Base-by-base conservation (phyloP, 2,113 vertebrate species). In the Thymallus thymallus region DNA sequence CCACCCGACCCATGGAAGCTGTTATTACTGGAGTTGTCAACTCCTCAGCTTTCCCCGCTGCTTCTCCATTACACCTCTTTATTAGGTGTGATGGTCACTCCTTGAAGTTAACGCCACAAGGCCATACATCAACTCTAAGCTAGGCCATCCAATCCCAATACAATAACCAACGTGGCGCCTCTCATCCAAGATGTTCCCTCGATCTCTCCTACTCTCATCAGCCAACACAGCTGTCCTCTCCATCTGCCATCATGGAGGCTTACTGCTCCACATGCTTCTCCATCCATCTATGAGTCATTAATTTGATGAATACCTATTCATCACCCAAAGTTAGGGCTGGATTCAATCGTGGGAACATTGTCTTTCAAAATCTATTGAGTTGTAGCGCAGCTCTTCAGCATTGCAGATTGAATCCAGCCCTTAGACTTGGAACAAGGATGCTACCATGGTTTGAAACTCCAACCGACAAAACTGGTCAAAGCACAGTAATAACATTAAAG, bases 131-230 rank as follows among this genome's bases (percentile, higher is more conserved):
- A 62, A 14, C 16, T 22, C 13, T 23, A 9, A 58, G 7, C n/a
- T 71, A 71, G 7, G 18, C 23, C 22, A 29, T 69, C 67, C 67
- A 51, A 69, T 35, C 48, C n/a, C 51, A 60, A 60, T 23, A 62
- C 18, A 64, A 73, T 65, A n/a, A 71, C 20, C 41, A 23, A 26
- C 60, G 20, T 35, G 9, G 12, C n/a, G 4, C 35, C 13, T 46
- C 13, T 26, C 16, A 24, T 64, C 61, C 18, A 13, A 32, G 61
- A 22, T 65, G 41, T 46, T 61, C 22, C 35, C 16, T 46, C 22
- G 29, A 22, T 46, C 35, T 16, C 22, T 18, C 35, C 35, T 26
- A 63, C 41, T 62, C 29, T 66, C 64, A 32, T 18, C 20, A 29
- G 32, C 35, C 56, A 60, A 48, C 60, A 46, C 41, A 26, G 61